Evolutionary conservation across 2,113 vertebrate genomes (phyloP).

Genomic region (Indicator indicator): DNA sequence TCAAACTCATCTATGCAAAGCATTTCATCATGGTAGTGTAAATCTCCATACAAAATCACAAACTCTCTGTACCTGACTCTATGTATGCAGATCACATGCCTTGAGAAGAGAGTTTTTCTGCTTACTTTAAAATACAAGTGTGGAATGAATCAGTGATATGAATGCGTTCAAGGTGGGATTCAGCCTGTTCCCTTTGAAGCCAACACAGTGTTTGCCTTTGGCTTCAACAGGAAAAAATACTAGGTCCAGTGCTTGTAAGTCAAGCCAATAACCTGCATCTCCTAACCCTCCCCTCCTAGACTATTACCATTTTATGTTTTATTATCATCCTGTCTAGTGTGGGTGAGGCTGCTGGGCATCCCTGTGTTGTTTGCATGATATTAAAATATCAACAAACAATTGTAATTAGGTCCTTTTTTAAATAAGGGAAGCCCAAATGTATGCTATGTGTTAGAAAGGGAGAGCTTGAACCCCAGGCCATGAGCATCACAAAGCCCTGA

Average conservation of each 20-base stretch:
- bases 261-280: neutral
- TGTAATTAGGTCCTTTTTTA: neutral
- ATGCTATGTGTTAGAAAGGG: rapidly evolving
- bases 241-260: neutral
- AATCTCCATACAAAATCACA: neutral
- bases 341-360: neutral
- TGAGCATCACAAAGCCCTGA: neutral
- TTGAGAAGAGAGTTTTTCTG: neutral
- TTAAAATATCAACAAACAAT: neutral
- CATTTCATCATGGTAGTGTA: neutral
- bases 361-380: neutral
- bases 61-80: neutral
- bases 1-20: conserved; percentile 53
- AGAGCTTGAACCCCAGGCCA: neutral
- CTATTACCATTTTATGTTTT: neutral
- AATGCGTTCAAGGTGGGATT: neutral
- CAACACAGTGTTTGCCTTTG: neutral
- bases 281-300: neutral
- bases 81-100: neutral
- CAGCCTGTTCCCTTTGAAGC: neutral
- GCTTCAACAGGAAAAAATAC: neutral
- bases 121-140: neutral
- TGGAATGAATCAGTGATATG: neutral
- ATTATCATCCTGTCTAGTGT: neutral
- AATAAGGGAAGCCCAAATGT: neutral